Percentiles rank a stretch among this genome's conserved stretches.
Evolutionary conservation across 2,888 invertebrate species (phyloP).

Genomic region (Cephus spinipes): DNA sequence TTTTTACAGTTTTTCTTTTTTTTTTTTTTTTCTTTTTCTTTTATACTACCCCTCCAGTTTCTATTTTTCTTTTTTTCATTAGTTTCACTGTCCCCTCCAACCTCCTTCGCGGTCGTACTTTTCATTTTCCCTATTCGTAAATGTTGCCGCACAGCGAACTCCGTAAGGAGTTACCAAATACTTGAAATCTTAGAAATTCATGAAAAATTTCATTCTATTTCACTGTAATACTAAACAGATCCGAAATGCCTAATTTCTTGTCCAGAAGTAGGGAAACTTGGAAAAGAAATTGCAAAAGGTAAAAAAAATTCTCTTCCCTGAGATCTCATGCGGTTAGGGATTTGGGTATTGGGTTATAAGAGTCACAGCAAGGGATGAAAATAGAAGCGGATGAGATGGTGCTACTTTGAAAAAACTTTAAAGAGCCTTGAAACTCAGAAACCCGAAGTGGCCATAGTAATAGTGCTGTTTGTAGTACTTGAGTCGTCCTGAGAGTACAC

Average conservation of each 20-base stretch:
- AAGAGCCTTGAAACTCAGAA: constrained; percentile 40
- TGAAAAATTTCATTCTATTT: neutral
- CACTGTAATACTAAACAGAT: neutral
- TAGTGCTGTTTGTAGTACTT: constrained; percentile 23
- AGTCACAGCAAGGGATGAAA: neutral
- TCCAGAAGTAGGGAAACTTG: too few relatives aligned
- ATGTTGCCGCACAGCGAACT: neutral
- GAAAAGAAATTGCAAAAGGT: neutral
- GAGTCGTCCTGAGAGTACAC: constrained; percentile 32
- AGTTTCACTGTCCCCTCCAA: neutral
- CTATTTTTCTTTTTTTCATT: neutral
- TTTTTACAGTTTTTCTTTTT: neutral
- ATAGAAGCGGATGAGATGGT: neutral
- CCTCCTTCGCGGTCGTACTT: neutral
- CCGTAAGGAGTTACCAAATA: neutral
- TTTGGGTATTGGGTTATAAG: neutral
- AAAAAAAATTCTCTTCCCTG: neutral
- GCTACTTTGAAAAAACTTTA: constrained; percentile 22
- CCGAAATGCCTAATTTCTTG: neutral
- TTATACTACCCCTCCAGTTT: neutral
- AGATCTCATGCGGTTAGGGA: neutral
- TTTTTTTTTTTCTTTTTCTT: too few relatives aligned
- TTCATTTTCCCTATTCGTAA: neutral
- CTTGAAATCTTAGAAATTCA: neutral
- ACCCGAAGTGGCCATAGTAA: constrained; percentile 32